Evolutionary conservation across 2,888 invertebrate genomes (phyloP), one percentile per base, ranked within the genome.

Genomic region (Stenotaenia linearis): DNA sequence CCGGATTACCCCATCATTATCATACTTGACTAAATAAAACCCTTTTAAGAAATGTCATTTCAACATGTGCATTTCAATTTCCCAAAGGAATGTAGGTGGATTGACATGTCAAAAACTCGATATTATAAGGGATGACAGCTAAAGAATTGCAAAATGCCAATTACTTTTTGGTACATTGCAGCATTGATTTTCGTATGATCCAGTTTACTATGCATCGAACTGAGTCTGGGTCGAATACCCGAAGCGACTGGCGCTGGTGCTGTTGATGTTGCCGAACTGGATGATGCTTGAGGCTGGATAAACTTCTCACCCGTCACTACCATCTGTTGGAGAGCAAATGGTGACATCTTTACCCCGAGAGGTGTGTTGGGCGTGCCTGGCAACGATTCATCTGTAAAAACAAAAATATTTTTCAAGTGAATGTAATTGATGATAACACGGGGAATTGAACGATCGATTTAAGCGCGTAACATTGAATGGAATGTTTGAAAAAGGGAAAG

Each of bases 131-230:
- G 40, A 12, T 40, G 15, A 40, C 40, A 40, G 15, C 7, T 7
- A 40, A 40, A 40, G 12, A 40, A 40, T 40, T 40, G 40, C 40
- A 40, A 40, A 40, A 40, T 40, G 40, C 12, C 25, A 25, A 69
- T 75, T 75, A 75, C 75, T 84, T 87, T 87, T 84, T 88, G 88
- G 83, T 90, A 90, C n/a, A 89, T 84, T 0, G 89, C 87, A 80
- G 89, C 88, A 84, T 90, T 90, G 79, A 90, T 90, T 85, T 90
- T 90, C 10, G 89, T 88, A 83, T 90, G 90, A 84, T 91, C 91
- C 82, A 91, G 86, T 82, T 90, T 90, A 76, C 90, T 89, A 82
- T 90, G 90, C 90, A 91, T 91, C 23, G 90, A 81, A 23, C 80
- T 81, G 12, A 81, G 69, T 45, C 79, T 81, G 7, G 81, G 77